phyloP scores from a whole-genome alignment of 2,113 vertebrate species.

The Crypturellus undulatus region DNA sequence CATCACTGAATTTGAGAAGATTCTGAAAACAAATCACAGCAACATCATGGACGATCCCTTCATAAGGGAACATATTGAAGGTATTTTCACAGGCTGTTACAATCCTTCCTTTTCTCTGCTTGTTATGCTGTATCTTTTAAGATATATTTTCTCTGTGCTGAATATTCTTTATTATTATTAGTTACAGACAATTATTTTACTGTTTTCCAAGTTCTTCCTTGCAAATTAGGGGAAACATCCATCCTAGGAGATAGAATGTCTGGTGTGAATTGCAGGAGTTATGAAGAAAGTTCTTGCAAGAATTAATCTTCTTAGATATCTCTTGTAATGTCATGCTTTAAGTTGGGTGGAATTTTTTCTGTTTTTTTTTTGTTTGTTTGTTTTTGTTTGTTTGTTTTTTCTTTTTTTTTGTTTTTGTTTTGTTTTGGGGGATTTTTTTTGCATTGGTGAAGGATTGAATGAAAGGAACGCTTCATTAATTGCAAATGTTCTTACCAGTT shows the following conservation, averaged over 20 bases:
- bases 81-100: constrained; percentile 71
- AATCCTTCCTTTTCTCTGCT: not conserved
- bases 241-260: not conserved
- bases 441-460: not conserved
- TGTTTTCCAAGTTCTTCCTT: not conserved
- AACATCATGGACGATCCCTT: constrained; percentile 99
- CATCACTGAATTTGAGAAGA: constrained; percentile 99
- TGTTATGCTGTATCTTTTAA: not conserved
- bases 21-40: constrained; percentile 99
- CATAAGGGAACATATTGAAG: constrained; percentile 99
- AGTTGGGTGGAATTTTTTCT: no score
- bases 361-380: not conserved
- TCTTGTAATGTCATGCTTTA: not conserved
- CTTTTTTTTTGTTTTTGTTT: not conserved
- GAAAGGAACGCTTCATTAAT: not conserved
- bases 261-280: not conserved
- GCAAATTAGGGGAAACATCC: not conserved
- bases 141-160: not conserved
- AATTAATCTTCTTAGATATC: not conserved
- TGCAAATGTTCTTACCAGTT: not conserved
- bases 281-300: not conserved
- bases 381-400: not conserved
- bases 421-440: not conserved
- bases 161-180: not conserved
- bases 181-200: not conserved